phyloP scores from a whole-genome alignment of 2,888 invertebrate species.

The Erynnis tages region DNA sequence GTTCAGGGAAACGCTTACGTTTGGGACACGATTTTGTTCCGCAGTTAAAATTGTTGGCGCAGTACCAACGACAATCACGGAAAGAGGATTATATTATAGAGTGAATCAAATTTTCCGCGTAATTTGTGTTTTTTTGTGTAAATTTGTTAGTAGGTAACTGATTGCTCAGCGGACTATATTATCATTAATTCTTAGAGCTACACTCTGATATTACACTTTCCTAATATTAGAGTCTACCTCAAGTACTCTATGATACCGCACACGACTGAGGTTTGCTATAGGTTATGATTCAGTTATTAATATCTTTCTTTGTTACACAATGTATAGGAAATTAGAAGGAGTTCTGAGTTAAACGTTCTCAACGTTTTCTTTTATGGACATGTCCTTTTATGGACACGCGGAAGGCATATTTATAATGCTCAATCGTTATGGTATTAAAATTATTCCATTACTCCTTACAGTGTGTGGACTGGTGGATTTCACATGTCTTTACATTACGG shows the following conservation, averaged over 20 bases:
- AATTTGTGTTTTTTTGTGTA: conserved; percentile 8
- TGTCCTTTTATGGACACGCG: conserved; percentile 9
- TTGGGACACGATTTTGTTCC: conserved; percentile 14
- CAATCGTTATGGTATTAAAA: background rate
- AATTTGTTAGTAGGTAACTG: background rate
- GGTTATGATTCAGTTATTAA: no score
- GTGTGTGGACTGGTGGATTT: no score
- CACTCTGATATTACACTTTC: background rate
- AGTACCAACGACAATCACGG: conserved; percentile 7
- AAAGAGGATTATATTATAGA: conserved; percentile 1
- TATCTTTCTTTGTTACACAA: background rate
- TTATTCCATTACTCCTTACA: no score
- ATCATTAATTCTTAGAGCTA: background rate
- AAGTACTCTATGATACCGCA: background rate
- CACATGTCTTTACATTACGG: no score
- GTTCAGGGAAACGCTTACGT: conserved; percentile 5
- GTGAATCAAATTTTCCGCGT: conserved; percentile 17
- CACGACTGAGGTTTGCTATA: no score
- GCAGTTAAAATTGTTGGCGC: conserved; percentile 15
- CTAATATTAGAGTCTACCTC: conserved; percentile 6
- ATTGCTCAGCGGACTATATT: conserved; percentile 14
- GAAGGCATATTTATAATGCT: background rate
- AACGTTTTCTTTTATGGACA: background rate
- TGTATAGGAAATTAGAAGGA: background rate
- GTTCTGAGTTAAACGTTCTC: background rate